Percentiles rank a stretch among this genome's conserved stretches.
phyloP scores from a whole-genome alignment of 2,113 vertebrate species.

The Indicator maculatus region DNA sequence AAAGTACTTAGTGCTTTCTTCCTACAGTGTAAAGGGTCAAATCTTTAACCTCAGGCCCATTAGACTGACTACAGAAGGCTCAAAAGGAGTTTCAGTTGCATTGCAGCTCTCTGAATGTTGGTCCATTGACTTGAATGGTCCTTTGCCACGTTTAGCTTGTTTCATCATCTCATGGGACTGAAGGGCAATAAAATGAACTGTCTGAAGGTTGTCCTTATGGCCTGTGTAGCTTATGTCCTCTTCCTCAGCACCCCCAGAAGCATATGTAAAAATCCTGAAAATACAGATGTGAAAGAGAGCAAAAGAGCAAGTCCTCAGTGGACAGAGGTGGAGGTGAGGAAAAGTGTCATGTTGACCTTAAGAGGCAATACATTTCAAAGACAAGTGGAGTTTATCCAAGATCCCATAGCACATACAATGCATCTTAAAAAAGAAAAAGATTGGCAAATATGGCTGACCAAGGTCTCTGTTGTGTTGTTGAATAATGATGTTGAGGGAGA shows the following conservation, averaged over 20 bases:
- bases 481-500: neutral
- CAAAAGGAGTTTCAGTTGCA: neutral
- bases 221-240: fast-evolving
- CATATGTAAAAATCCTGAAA: neutral
- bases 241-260: neutral
- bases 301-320: neutral
- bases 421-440: neutral
- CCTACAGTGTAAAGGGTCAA: neutral
- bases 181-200: neutral
- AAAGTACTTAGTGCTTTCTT: neutral
- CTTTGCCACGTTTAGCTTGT: neutral
- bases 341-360: neutral
- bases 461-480: neutral
- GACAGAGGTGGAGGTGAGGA: neutral
- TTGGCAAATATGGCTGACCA: neutral
- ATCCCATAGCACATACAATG: neutral
- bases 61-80: neutral
- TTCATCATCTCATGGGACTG: neutral
- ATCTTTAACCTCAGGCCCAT: neutral
- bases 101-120: neutral
- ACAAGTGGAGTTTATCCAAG: neutral
- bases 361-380: neutral
- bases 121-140: neutral
- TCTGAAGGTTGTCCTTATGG: neutral
- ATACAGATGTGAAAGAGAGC: neutral